These are phyloP conservation scores for Cyphomyrmex costatus DNA, from an alignment of 1,140 invertebrate species.

Conservation along the genomic window DNA sequence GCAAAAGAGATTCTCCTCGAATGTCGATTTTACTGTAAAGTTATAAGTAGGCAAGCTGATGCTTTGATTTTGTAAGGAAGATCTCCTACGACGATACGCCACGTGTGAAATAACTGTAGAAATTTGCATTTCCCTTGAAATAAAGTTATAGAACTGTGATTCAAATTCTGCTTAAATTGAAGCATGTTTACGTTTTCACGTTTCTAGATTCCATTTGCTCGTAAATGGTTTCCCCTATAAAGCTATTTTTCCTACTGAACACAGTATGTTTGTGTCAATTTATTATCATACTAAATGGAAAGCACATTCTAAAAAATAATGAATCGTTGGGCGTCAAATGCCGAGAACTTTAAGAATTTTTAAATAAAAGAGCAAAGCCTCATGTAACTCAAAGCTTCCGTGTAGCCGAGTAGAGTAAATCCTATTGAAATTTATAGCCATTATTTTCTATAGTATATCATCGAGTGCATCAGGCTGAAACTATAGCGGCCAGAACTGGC, in stretches of 20 bases:
- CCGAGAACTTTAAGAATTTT: background rate
- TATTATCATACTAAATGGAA: too few species aligned
- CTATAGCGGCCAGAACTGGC: too few species aligned
- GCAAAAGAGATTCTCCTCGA: background rate
- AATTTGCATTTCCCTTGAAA: conserved; percentile 57
- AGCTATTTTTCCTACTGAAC: too few species aligned
- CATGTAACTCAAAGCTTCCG: background rate
- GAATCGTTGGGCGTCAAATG: background rate
- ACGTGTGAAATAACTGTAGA: conserved; percentile 11
- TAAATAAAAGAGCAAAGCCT: background rate
- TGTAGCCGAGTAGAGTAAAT: background rate
- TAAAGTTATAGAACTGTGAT: conserved; percentile 37
- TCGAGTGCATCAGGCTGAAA: too few species aligned
- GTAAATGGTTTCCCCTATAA: background rate
- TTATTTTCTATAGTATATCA: too few species aligned
- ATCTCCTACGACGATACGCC: background rate
- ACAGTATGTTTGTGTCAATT: too few species aligned
- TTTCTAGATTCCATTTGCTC: conserved; percentile 30
- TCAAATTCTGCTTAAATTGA: conserved; percentile 36
- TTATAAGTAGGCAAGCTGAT: conserved; percentile 8
- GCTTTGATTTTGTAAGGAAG: conserved; percentile 11
- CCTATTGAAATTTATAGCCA: background rate
- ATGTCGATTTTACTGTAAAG: conserved; percentile 15
- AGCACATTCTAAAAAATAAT: too few species aligned
- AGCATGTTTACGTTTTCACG: background rate